Evolutionary conservation across 2,113 vertebrate genomes (phyloP).

Genomic region (Scolopax mira): DNA sequence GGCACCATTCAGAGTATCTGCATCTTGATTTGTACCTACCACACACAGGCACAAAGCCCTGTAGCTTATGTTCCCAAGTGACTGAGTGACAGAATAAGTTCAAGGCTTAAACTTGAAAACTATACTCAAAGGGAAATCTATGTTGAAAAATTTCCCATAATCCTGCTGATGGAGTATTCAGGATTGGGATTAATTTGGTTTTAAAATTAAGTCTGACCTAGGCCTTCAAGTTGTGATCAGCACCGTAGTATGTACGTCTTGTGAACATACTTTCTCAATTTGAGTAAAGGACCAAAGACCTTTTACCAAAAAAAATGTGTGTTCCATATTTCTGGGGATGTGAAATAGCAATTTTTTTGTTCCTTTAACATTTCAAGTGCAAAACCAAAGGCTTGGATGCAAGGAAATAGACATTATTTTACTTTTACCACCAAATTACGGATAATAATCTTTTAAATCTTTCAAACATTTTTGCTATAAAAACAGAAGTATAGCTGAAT

Average conservation of each 20-base stretch:
- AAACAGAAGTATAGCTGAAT: neutral
- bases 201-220: neutral
- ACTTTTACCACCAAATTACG: neutral
- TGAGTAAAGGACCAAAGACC: neutral
- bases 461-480: neutral
- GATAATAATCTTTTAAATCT: neutral
- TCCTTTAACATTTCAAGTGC: constrained; percentile 28
- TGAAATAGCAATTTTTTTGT: neutral
- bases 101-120: neutral
- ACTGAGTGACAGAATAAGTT: neutral
- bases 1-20: neutral
- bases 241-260: rapidly evolving
- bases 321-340: neutral
- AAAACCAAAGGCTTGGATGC: neutral
- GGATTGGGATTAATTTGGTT: neutral
- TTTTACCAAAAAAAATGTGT: neutral
- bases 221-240: neutral
- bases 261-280: neutral
- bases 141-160: neutral
- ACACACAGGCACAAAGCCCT: neutral
- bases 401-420: neutral
- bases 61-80: neutral
- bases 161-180: neutral
- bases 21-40: neutral
- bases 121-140: neutral